Percentiles rank a stretch among this genome's conserved stretches.
Conservation (phyloP, 2,113 vertebrate species). For the Dunckerocampus dactyliophorus region DNA sequence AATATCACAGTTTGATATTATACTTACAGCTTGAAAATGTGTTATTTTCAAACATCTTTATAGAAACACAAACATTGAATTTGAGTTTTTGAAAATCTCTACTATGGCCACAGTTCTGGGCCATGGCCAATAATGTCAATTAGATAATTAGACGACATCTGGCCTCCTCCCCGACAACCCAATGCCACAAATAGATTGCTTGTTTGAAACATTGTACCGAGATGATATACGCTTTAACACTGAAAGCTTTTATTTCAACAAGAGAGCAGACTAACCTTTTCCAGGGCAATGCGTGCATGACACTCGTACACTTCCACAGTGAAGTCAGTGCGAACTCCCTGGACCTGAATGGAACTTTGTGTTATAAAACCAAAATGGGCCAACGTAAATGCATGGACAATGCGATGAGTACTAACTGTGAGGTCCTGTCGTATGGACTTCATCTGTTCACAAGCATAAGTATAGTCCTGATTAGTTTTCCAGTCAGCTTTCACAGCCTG, state of each 20-base stretch:
- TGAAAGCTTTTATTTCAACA: background rate
- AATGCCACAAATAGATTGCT: no score
- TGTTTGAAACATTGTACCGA: background rate
- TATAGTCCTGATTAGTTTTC: constrained; percentile 85
- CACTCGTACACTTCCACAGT: constrained; percentile 92
- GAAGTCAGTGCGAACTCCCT: constrained; percentile 87
- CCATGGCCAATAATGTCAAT: no score
- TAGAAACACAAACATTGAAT: no score
- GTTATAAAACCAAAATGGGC: background rate
- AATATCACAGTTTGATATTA: no score
- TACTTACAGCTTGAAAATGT: no score
- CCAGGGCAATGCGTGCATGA: constrained; percentile 86
- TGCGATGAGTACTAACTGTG: constrained; percentile 69
- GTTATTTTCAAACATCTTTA: no score
- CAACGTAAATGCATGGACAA: background rate
- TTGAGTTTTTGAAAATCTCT: no score
- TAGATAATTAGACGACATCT: no score
- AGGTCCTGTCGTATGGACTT: constrained; percentile 91
- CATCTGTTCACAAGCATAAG: constrained; percentile 90
- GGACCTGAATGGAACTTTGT: constrained; percentile 68
- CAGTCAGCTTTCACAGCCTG: constrained; percentile 83
- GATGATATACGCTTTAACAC: background rate
- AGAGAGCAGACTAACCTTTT: constrained; percentile 75
- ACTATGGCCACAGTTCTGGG: no score
- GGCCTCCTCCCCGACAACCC: no score